Conservation (phyloP, 2,113 vertebrate genomes). For the Balaeniceps rex region DNA sequence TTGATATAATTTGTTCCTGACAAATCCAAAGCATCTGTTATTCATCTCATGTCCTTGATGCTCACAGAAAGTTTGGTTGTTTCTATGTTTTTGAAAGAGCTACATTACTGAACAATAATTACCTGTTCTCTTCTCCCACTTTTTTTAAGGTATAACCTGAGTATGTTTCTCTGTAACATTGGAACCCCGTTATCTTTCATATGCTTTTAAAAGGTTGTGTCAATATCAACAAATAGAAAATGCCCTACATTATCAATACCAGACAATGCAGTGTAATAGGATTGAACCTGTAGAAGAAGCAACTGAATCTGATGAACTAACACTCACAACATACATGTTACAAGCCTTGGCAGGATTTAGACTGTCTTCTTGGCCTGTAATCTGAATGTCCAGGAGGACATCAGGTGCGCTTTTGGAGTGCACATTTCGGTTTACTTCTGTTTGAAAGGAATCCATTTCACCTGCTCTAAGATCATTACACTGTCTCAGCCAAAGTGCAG, state of each 20-base stretch:
- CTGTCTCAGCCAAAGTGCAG: not conserved
- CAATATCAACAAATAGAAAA: not conserved
- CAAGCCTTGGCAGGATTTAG: not conserved
- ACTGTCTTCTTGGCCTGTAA: not conserved
- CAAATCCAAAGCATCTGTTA: not conserved
- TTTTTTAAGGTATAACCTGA: not conserved
- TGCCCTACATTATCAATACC: not conserved
- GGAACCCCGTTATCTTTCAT: not conserved
- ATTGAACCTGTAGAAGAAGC: not conserved
- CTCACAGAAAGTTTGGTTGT: not conserved
- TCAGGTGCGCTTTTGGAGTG: not conserved
- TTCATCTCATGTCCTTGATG: not conserved
- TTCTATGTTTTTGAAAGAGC: not conserved
- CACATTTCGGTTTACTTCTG: not conserved
- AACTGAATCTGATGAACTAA: not conserved
- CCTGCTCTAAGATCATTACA: not conserved
- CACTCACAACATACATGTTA: not conserved
- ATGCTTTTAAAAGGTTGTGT: not conserved
- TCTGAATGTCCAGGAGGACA: not conserved
- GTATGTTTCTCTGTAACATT: not conserved
- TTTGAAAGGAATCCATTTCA: not conserved
- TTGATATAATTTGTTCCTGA: not conserved
- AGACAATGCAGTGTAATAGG: not conserved
- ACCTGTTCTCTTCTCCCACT: not conserved
- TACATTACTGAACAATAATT: not conserved